phyloP scores from a whole-genome alignment of 2,113 vertebrate species.

The Misgurnus mizolepis region DNA sequence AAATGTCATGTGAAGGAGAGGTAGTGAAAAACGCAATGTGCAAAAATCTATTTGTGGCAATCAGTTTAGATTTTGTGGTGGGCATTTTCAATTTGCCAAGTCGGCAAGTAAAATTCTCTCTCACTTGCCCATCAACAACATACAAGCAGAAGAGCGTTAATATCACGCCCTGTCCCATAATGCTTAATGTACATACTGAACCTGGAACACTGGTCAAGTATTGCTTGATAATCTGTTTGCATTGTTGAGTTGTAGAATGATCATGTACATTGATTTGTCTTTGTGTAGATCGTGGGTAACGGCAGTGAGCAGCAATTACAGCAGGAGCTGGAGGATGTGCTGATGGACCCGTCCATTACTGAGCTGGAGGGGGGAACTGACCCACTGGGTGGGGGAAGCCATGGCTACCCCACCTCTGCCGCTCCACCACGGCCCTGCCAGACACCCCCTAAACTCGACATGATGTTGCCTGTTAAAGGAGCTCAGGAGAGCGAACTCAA shows the following conservation, averaged over 20 bases:
- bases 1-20: too few species aligned
- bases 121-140: too few species aligned
- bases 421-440: slow-evolving; percentile 66
- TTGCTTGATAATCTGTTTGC: not conserved
- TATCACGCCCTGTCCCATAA: not conserved
- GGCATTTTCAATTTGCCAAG: too few species aligned
- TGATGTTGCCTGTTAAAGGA: slow-evolving; percentile 89
- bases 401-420: slow-evolving; percentile 61
- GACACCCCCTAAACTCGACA: slow-evolving; percentile 83
- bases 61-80: too few species aligned
- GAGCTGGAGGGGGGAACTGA: slow-evolving; percentile 68
- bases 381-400: slow-evolving; percentile 69
- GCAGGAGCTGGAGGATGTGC: slow-evolving; percentile 92
- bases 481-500: slow-evolving; percentile 87
- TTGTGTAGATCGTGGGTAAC: slow-evolving; percentile 92
- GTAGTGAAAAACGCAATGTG: too few species aligned
- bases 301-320: slow-evolving; percentile 97
- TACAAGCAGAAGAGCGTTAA: too few species aligned
- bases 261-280: slow-evolving; percentile 5
- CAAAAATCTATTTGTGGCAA: too few species aligned
- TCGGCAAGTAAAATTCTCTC: too few species aligned
- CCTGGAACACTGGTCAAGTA: not conserved
- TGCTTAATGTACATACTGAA: not conserved
- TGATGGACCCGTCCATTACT: slow-evolving; percentile 94
- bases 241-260: not conserved